Percentiles rank a stretch among this genome's conserved stretches.
Evolutionary conservation across 2,888 invertebrate species (phyloP).

Genomic region (Gymnocheta viridis): DNA sequence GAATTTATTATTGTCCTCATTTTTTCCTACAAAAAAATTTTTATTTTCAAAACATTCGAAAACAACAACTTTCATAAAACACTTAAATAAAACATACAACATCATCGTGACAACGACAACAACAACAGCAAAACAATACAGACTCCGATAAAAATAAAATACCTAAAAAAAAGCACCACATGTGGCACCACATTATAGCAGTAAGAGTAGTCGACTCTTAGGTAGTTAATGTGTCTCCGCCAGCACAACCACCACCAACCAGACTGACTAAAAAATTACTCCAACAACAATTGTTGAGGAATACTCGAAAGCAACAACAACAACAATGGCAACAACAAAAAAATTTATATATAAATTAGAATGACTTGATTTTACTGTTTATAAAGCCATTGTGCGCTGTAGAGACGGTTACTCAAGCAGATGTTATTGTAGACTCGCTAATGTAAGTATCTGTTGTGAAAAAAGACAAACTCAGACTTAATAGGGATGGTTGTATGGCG

Average conservation of each 20-base stretch:
- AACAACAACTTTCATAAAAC: constrained; percentile 13
- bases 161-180: constrained; percentile 35
- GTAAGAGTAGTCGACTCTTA: constrained; percentile 10
- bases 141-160: constrained; percentile 12
- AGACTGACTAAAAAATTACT: constrained; percentile 29
- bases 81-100: constrained; percentile 17
- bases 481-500: constrained; percentile 1
- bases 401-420: constrained; percentile 25
- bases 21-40: not conserved
- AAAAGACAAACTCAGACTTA: constrained; percentile 1
- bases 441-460: constrained; percentile 17
- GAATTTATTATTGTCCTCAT: not conserved
- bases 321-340: not conserved
- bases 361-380: constrained; percentile 42
- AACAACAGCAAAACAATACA: constrained; percentile 8
- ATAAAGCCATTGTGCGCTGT: constrained; percentile 4
- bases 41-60: not conserved
- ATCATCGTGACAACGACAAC: not conserved
- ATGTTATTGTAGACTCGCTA: constrained; percentile 26
- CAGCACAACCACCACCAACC: constrained; percentile 33
- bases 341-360: constrained; percentile 3
- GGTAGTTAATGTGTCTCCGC: constrained; percentile 33
- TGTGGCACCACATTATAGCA: constrained; percentile 39
- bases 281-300: constrained; percentile 21
- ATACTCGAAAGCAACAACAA: constrained; percentile 6